These are phyloP conservation scores for Cygnus olor DNA, from an alignment of 2,797 vertebrate species.

Conservation along the genomic window DNA sequence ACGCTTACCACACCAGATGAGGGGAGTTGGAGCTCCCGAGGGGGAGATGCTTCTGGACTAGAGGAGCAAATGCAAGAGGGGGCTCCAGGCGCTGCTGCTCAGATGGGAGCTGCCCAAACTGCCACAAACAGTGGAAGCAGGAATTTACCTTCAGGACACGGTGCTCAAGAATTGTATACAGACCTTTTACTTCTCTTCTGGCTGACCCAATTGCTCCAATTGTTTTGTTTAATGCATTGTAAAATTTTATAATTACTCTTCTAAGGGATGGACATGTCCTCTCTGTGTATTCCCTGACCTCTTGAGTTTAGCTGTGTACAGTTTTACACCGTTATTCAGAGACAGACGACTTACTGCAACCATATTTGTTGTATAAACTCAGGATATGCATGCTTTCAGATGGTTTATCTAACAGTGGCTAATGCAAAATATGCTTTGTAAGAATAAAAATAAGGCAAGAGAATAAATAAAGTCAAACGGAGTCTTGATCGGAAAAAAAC, in stretches of 20 bases:
- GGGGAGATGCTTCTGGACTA: not conserved
- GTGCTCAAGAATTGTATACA: not conserved
- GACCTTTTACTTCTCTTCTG: not conserved
- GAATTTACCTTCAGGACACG: not conserved
- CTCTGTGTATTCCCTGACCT: not conserved
- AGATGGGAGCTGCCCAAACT: not conserved
- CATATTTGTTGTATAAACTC: not conserved
- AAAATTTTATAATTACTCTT: not conserved
- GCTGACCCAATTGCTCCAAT: not conserved
- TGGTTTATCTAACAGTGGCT: not conserved
- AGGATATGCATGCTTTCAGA: not conserved
- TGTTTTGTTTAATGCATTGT: not conserved
- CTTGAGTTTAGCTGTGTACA: not conserved
- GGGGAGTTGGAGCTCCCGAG: not conserved
- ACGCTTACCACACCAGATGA: accelerated
- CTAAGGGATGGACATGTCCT: not conserved
- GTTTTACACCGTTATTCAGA: not conserved
- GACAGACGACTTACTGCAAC: not conserved
- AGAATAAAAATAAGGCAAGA: not conserved
- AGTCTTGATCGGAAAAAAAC: not conserved
- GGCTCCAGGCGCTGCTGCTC: accelerated
- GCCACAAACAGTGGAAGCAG: not conserved
- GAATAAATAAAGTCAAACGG: not conserved
- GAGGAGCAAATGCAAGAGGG: not conserved
- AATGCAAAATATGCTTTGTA: not conserved